Evolutionary conservation across 2,797 vertebrate species (phyloP).

Genomic region (Sebastes dallii): DNA sequence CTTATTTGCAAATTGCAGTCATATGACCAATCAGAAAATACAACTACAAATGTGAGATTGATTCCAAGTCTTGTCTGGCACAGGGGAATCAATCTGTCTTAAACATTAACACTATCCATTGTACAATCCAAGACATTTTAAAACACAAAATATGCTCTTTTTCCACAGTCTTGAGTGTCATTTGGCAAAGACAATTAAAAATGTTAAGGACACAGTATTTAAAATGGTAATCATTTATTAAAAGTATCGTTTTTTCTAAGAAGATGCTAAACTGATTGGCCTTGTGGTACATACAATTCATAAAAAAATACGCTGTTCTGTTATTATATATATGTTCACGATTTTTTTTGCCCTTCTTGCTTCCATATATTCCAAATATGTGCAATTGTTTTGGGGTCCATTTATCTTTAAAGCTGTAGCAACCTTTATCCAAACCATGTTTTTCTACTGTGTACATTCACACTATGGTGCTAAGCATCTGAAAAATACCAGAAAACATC

Average conservation of each 20-base stretch:
- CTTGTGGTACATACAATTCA: neutral
- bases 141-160: constrained; percentile 7
- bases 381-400: neutral
- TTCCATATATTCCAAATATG: neutral
- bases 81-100: constrained; percentile 24
- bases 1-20: neutral
- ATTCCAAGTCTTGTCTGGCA: constrained; percentile 50
- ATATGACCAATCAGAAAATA: neutral
- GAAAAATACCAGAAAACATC: neutral
- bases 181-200: constrained; percentile 8
- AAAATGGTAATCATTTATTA: neutral
- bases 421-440: neutral
- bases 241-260: neutral
- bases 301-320: neutral
- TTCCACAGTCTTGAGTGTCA: neutral
- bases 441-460: neutral
- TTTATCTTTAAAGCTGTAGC: neutral
- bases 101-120: constrained; percentile 21
- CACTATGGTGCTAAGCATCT: neutral
- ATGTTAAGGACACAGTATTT: neutral
- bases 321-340: neutral
- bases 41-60: neutral
- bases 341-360: neutral
- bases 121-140: constrained; percentile 11
- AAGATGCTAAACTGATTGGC: neutral